These are phyloP conservation scores for Ovibos moschatus DNA, from an alignment of 2,113 vertebrate species.

Conservation along the genomic window DNA sequence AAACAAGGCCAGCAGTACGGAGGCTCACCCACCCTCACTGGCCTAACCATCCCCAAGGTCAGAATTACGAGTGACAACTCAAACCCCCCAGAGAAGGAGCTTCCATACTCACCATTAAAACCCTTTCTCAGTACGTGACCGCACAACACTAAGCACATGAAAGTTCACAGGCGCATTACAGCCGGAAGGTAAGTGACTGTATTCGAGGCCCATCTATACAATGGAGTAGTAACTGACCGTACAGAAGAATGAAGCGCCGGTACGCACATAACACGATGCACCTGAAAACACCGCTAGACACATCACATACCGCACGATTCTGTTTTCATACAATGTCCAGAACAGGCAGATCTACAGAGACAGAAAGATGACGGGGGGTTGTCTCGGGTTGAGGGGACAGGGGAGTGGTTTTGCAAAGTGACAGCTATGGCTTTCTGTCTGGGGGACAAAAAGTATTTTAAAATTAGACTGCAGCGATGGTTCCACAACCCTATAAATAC, in stretches of 20 bases:
- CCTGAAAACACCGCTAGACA: not conserved
- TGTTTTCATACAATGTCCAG: not conserved
- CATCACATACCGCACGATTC: not conserved
- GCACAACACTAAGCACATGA: not conserved
- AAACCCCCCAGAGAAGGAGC: not conserved
- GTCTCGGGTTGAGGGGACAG: not conserved
- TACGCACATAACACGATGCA: rapidly evolving
- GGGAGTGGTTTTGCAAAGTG: not conserved
- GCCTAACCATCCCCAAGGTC: not conserved
- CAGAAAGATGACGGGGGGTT: not conserved
- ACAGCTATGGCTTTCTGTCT: not conserved
- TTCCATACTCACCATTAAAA: not conserved
- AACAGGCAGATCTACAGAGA: not conserved
- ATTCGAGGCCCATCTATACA: not conserved
- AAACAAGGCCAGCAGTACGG: not conserved
- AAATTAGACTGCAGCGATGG: not conserved
- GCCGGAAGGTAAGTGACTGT: not conserved
- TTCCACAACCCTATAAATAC: not conserved
- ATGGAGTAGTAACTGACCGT: not conserved
- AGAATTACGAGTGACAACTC: not conserved
- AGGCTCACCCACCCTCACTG: not conserved
- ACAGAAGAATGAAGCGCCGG: not conserved
- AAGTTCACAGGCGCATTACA: not conserved
- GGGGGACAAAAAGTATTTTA: not conserved
- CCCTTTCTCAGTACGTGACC: not conserved